phyloP scores from a whole-genome alignment of 1,140 invertebrate species.

The Nephila pilipes region DNA sequence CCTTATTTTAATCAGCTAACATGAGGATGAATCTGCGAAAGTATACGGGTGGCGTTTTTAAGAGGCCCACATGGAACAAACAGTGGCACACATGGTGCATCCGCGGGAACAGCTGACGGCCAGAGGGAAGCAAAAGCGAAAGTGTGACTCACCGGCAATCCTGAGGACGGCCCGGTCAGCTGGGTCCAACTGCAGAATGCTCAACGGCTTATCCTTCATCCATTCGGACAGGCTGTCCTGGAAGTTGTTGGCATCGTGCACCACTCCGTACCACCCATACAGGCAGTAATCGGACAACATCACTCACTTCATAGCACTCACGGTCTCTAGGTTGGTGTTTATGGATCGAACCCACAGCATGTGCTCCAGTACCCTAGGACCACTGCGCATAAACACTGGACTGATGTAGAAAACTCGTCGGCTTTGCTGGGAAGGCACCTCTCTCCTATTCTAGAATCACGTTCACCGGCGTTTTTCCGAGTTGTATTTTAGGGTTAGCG shows the following conservation, averaged over 20 bases:
- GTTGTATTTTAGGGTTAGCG: not conserved
- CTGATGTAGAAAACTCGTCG: not conserved
- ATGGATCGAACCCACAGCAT: not conserved
- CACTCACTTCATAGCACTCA: not conserved
- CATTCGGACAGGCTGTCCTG: constrained; percentile 91
- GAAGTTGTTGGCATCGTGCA: constrained; percentile 60
- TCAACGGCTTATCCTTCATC: constrained; percentile 96
- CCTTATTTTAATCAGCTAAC: no score
- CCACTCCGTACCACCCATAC: constrained; percentile 68
- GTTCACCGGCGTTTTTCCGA: not conserved
- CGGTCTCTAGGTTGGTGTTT: no score
- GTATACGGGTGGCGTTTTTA: no score
- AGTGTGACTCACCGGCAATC: constrained; percentile 91
- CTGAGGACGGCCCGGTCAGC: constrained; percentile 95
- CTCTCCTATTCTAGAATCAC: not conserved
- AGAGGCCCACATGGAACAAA: no score
- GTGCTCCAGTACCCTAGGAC: not conserved
- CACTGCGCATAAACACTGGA: not conserved
- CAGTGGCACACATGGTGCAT: no score
- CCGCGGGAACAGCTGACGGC: not conserved
- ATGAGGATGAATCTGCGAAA: no score
- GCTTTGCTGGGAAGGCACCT: not conserved
- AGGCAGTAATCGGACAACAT: constrained; percentile 58
- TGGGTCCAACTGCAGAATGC: constrained; percentile 96
- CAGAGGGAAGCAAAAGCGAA: not conserved